A percentile compares a stretch with the other conserved stretches of the same genome.
Evolutionary conservation across 1,140 invertebrate species (phyloP).

Genomic region (Carposina sasakii): DNA sequence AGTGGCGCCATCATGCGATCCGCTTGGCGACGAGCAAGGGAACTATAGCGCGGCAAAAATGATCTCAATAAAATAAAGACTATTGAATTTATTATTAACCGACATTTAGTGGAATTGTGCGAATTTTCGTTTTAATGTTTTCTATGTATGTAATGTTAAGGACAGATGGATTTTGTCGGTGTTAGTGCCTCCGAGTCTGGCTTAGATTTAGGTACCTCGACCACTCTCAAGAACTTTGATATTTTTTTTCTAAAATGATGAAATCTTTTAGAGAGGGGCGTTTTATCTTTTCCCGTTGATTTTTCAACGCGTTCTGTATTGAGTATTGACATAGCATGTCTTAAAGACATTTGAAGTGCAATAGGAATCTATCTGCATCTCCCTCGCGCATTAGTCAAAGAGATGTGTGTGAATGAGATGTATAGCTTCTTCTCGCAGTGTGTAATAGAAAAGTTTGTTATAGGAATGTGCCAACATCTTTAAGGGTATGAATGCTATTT

Average conservation of each 20-base stretch:
- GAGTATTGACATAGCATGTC: too few species aligned
- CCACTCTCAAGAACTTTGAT: constrained; percentile 59
- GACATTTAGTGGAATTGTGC: constrained; percentile 68
- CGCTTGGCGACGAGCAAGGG: constrained; percentile 29
- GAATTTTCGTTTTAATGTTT: constrained; percentile 60
- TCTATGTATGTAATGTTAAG: constrained; percentile 52
- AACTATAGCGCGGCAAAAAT: constrained; percentile 60
- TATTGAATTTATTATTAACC: constrained; percentile 50
- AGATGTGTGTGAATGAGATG: too few species aligned
- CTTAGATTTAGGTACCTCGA: constrained; percentile 60
- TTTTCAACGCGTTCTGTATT: too few species aligned
- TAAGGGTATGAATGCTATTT: too few species aligned
- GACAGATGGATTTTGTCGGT: constrained; percentile 55
- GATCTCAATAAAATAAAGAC: constrained; percentile 69
- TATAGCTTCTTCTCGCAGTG: too few species aligned
- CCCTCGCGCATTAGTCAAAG: too few species aligned
- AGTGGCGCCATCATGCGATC: constrained; percentile 3
- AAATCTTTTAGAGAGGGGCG: constrained; percentile 46
- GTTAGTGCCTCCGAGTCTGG: constrained; percentile 67
- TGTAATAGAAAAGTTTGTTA: too few species aligned
- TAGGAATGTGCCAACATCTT: too few species aligned
- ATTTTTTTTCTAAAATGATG: constrained; percentile 64
- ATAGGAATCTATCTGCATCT: too few species aligned
- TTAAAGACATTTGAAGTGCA: too few species aligned
- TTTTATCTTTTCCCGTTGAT: constrained; percentile 42